These are phyloP conservation scores for Macquaria ambigua DNA, from an alignment of 2,113 vertebrate genomes.

Conservation along the genomic window DNA sequence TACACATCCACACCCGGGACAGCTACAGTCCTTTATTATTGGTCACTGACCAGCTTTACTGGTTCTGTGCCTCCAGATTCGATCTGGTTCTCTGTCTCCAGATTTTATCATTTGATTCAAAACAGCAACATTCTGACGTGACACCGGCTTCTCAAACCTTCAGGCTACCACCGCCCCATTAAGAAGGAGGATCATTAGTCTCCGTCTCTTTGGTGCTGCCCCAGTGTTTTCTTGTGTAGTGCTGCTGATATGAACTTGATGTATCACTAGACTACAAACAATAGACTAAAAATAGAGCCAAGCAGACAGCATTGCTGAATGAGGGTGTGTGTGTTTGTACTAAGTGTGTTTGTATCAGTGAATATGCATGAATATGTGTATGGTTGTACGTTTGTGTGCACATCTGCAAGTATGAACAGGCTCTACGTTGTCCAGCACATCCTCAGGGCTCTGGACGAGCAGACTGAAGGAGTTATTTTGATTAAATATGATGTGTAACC, in stretches of 20 bases:
- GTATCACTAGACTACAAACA: slow-evolving; percentile 76
- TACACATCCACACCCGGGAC: background rate
- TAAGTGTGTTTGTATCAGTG: slow-evolving; percentile 29
- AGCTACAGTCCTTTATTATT: background rate
- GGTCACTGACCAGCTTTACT: background rate
- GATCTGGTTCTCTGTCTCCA: background rate
- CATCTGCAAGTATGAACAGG: slow-evolving; percentile 13
- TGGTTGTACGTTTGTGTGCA: background rate
- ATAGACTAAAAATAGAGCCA: slow-evolving; percentile 74
- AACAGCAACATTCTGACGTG: slow-evolving; percentile 34
- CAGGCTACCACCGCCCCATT: slow-evolving; percentile 65
- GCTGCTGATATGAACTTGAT: slow-evolving; percentile 77
- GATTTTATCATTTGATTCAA: slow-evolving; percentile 43
- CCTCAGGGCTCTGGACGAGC: slow-evolving; percentile 17
- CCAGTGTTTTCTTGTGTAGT: slow-evolving; percentile 62
- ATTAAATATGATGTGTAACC: slow-evolving; percentile 38
- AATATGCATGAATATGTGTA: slow-evolving; percentile 25
- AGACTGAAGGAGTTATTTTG: slow-evolving; percentile 30
- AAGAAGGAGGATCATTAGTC: slow-evolving; percentile 74
- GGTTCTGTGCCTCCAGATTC: slow-evolving; percentile 4
- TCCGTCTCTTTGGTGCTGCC: slow-evolving; percentile 76
- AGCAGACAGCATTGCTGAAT: slow-evolving; percentile 46
- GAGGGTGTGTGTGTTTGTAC: slow-evolving; percentile 23
- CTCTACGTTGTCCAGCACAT: slow-evolving; percentile 42
- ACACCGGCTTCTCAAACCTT: slow-evolving; percentile 36